phyloP scores from a whole-genome alignment of 2,113 vertebrate genomes.

The Ailuropoda melanoleuca region DNA sequence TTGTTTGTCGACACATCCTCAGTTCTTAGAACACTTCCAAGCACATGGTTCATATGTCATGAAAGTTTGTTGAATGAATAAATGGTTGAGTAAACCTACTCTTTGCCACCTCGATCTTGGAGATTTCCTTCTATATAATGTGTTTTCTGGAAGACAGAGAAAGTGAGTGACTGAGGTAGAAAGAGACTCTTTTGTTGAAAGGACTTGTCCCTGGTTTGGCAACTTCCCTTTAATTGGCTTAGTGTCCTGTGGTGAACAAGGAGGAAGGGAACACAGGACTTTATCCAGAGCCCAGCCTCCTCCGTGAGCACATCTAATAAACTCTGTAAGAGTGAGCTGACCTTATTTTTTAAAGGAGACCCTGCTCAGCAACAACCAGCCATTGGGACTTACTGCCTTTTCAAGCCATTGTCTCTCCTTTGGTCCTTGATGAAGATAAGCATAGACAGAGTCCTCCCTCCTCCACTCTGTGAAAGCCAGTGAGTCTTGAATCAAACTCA shows the following conservation, averaged over 20 bases:
- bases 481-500: not conserved
- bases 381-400: not conserved
- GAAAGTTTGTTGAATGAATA: not conserved
- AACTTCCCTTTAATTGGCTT: constrained; percentile 77
- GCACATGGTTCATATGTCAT: not conserved
- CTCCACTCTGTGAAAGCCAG: not conserved
- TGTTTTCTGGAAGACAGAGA: constrained; percentile 16
- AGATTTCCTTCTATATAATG: not conserved
- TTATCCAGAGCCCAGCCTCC: not conserved
- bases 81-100: not conserved
- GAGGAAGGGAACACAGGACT: not conserved
- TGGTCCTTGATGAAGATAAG: not conserved
- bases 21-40: not conserved
- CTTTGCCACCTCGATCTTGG: not conserved
- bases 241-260: constrained; percentile 63
- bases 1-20: not conserved
- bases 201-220: constrained; percentile 67
- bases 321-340: not conserved
- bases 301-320: not conserved
- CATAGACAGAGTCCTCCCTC: not conserved
- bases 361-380: not conserved
- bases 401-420: not conserved
- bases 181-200: constrained; percentile 71
- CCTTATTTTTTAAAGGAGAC: not conserved
- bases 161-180: not conserved